A percentile compares a stretch with the other conserved stretches of the same genome.
phyloP scores from a whole-genome alignment of 2,797 vertebrate species.

The Pelochelys cantorii region DNA sequence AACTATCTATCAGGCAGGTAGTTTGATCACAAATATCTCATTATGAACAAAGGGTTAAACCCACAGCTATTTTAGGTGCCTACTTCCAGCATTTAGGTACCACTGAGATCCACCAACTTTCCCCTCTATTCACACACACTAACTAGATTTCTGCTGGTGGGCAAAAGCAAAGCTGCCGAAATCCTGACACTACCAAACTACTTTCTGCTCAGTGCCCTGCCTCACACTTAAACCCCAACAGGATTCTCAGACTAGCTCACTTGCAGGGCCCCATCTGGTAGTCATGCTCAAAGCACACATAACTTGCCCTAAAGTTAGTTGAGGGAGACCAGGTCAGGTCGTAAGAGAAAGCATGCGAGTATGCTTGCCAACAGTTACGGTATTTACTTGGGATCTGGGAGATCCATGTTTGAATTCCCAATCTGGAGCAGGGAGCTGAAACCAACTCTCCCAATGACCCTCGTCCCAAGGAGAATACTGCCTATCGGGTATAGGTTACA shows the following conservation, averaged over 20 bases:
- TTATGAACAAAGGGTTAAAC: background rate
- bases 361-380: background rate
- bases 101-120: background rate
- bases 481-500: no score
- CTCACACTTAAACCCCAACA: background rate
- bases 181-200: background rate
- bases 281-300: background rate
- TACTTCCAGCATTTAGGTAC: background rate
- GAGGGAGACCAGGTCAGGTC: background rate
- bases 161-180: background rate
- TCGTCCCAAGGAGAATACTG: no score
- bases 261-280: no score
- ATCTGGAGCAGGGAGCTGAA: no score
- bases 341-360: background rate
- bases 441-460: no score
- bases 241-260: background rate
- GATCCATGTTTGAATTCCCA: background rate
- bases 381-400: background rate
- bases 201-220: background rate
- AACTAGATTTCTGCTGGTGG: background rate
- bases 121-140: no score
- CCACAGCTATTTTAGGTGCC: background rate
- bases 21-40: background rate
- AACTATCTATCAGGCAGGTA: background rate
- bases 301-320: background rate